A percentile compares a stretch with the other conserved stretches of the same genome.
phyloP scores from a whole-genome alignment of 2,888 invertebrate genomes.

The Choristoneura rosaceana region DNA sequence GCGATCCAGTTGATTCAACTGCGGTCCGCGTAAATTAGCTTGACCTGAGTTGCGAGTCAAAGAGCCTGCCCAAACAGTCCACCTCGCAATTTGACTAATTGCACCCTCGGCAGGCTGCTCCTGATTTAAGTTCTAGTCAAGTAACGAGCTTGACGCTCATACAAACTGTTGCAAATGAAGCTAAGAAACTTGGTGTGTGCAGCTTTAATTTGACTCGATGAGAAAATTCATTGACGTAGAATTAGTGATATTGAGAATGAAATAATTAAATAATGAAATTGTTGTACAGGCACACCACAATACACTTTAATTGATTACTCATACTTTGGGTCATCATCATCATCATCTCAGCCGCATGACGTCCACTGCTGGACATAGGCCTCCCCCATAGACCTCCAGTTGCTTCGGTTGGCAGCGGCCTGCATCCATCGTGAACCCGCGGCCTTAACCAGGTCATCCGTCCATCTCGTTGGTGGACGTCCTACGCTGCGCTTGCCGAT shows the following conservation, averaged over 20 bases:
- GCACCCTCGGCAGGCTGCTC: slow-evolving; percentile 32
- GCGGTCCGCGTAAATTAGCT: slow-evolving; percentile 15
- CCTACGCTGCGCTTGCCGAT: too few relatives aligned
- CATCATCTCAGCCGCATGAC: too few relatives aligned
- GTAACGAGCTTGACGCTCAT: neutral
- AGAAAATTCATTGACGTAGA: neutral
- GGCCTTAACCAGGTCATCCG: too few relatives aligned
- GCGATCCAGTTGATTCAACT: slow-evolving; percentile 19
- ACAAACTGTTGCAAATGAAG: slow-evolving; percentile 15
- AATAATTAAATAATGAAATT: too few relatives aligned
- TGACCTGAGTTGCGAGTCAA: slow-evolving; percentile 54
- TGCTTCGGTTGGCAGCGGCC: too few relatives aligned
- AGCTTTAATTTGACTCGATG: neutral
- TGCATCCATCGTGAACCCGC: too few relatives aligned
- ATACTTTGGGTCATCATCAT: too few relatives aligned
- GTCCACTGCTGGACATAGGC: too few relatives aligned
- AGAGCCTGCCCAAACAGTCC: slow-evolving; percentile 51
- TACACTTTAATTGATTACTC: too few relatives aligned
- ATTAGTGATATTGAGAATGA: neutral
- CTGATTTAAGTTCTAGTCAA: slow-evolving; percentile 26
- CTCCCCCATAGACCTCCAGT: too few relatives aligned
- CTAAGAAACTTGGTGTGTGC: slow-evolving; percentile 1
- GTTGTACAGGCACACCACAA: too few relatives aligned
- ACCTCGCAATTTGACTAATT: slow-evolving; percentile 47
- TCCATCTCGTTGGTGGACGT: too few relatives aligned